Conservation (phyloP, 2,113 vertebrate genomes). For the Anarrhichthys ocellatus region DNA sequence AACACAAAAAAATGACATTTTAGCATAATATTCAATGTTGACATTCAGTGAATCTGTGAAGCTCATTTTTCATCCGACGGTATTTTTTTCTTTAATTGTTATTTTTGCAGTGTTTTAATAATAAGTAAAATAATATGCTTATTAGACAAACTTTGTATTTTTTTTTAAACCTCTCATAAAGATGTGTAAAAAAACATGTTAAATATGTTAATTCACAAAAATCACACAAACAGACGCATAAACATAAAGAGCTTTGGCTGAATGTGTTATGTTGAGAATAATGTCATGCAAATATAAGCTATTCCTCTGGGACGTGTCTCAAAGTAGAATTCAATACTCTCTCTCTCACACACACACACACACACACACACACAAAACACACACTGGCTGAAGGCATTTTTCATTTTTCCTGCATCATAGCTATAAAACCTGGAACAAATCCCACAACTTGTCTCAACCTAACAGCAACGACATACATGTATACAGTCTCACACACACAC, state of each 20-base stretch:
- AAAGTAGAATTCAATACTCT: constrained; percentile 6
- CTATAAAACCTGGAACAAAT: not conserved
- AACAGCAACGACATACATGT: not conserved
- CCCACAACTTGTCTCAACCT: not conserved
- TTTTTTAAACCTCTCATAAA: not conserved
- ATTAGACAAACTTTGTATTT: not conserved
- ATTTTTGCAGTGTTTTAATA: not conserved
- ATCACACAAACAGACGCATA: not conserved
- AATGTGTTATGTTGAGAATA: constrained; percentile 12
- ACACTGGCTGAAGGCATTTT: constrained; percentile 14
- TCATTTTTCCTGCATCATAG: constrained; percentile 11
- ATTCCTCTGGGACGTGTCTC: not conserved
- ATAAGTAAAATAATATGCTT: not conserved
- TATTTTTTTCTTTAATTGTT: not conserved
- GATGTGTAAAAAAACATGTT: too few species aligned
- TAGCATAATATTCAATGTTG: not conserved
- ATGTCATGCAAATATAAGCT: constrained; percentile 35
- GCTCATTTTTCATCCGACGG: not conserved
- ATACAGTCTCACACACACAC: not conserved
- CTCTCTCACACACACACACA: not conserved
- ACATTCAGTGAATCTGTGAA: not conserved
- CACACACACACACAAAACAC: not conserved
- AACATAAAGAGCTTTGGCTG: not conserved
- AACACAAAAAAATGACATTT: not conserved
- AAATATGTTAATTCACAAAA: not conserved